A percentile compares a stretch with the other conserved stretches of the same genome.
These are phyloP conservation scores for Phalera bucephala DNA, from an alignment of 2,888 invertebrate species.

Conservation along the genomic window DNA sequence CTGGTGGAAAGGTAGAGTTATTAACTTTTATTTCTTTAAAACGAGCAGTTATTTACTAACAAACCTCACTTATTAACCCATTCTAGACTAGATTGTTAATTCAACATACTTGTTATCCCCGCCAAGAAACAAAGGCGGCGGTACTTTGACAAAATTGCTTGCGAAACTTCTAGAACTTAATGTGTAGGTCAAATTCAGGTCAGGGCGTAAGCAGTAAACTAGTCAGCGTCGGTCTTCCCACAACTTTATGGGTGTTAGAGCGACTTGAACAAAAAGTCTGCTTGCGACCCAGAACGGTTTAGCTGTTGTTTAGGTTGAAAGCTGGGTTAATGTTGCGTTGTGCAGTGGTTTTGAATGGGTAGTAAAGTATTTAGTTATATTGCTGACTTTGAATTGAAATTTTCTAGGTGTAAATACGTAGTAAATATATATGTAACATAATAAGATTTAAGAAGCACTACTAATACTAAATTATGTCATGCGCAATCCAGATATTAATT, in stretches of 20 bases:
- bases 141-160: slow-evolving; percentile 4
- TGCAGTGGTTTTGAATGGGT: not conserved
- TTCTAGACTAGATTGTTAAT: not conserved
- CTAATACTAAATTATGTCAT: no score
- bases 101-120: not conserved
- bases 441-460: no score
- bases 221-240: slow-evolving; percentile 7
- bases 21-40: no score
- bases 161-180: slow-evolving; percentile 15
- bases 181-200: slow-evolving; percentile 18
- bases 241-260: slow-evolving; percentile 16
- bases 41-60: no score
- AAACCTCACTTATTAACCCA: not conserved
- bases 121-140: not conserved
- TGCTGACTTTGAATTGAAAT: no score
- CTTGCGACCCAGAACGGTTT: slow-evolving; percentile 14
- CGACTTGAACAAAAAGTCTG: slow-evolving; percentile 12
- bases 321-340: slow-evolving; percentile 7
- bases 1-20: no score
- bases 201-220: slow-evolving; percentile 15
- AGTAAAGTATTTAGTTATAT: not conserved
- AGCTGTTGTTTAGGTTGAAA: slow-evolving; percentile 11
- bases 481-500: no score
- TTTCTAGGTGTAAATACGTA: no score
- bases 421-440: no score